Conservation (phyloP, 2,888 invertebrate genomes). For the Scaeva pyrastri region DNA sequence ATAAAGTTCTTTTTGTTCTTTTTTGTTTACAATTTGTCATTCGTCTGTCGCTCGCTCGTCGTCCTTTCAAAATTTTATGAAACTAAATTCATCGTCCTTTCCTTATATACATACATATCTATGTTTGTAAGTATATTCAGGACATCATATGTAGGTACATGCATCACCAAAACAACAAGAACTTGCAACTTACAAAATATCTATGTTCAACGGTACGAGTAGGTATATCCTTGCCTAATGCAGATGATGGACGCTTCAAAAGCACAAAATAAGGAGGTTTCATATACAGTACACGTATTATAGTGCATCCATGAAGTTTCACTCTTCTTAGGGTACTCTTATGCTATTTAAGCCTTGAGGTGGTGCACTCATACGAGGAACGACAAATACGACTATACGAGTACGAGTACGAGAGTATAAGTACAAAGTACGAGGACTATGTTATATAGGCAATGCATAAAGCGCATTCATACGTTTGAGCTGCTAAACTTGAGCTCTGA, state of each 20-base stretch:
- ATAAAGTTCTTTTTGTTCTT: neutral
- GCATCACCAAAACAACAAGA: constrained; percentile 9
- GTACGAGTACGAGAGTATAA: too few relatives aligned
- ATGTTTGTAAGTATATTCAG: too few relatives aligned
- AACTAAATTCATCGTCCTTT: neutral
- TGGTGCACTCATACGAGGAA: constrained; percentile 20
- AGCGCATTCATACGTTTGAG: constrained; percentile 53
- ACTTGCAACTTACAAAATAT: constrained; percentile 20
- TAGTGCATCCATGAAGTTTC: neutral
- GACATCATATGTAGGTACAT: neutral
- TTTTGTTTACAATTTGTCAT: constrained; percentile 19
- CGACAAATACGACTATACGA: too few relatives aligned
- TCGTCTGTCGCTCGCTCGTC: constrained; percentile 3
- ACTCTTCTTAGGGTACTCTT: constrained; percentile 42
- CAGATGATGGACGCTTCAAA: constrained; percentile 64
- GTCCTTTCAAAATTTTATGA: constrained; percentile 2
- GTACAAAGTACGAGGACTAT: too few relatives aligned
- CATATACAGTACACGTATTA: too few relatives aligned
- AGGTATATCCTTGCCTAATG: constrained; percentile 34
- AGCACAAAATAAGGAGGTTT: constrained; percentile 34
- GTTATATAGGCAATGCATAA: too few relatives aligned
- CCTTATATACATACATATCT: too few relatives aligned
- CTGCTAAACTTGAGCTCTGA: too few relatives aligned
- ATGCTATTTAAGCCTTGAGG: constrained; percentile 63
- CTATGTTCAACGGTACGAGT: too few relatives aligned